phyloP scores from a whole-genome alignment of 2,113 vertebrate genomes.

The Phocoena phocoena region DNA sequence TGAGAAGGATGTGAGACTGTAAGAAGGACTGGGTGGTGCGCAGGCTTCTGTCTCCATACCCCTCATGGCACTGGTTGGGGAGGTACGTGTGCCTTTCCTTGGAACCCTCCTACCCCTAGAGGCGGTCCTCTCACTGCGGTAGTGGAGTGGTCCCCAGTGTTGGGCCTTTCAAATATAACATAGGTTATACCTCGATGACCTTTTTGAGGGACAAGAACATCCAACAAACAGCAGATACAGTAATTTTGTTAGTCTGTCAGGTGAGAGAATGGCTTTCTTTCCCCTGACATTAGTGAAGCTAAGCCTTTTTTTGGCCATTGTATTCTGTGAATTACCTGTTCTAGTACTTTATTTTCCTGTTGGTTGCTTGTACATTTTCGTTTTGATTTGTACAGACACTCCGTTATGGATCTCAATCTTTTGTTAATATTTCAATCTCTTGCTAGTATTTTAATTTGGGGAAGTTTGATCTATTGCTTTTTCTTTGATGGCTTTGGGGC shows the following conservation, averaged over 20 bases:
- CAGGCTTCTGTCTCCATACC: not conserved
- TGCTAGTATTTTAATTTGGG: not conserved
- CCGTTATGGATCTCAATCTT: not conserved
- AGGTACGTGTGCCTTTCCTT: not conserved
- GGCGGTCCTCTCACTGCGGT: not conserved
- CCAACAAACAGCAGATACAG: not conserved
- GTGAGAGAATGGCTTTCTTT: not conserved
- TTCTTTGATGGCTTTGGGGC: not conserved
- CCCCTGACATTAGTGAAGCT: not conserved
- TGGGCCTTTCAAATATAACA: not conserved
- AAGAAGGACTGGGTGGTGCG: not conserved
- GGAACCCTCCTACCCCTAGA: not conserved
- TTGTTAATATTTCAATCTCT: not conserved
- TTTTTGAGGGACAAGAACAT: not conserved
- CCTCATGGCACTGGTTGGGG: not conserved
- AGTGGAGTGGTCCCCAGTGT: not conserved
- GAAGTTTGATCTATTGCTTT: not conserved
- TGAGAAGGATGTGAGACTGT: not conserved
- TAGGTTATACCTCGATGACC: not conserved
- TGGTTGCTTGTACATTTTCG: not conserved
- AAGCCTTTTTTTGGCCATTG: not conserved
- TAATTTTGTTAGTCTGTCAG: not conserved
- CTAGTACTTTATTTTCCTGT: not conserved
- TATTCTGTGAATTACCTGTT: not conserved
- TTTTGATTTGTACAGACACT: not conserved